Percentiles rank a stretch among this genome's conserved stretches.
Evolutionary conservation across 2,113 vertebrate genomes (phyloP).

Genomic region (Ailuropoda melanoleuca): DNA sequence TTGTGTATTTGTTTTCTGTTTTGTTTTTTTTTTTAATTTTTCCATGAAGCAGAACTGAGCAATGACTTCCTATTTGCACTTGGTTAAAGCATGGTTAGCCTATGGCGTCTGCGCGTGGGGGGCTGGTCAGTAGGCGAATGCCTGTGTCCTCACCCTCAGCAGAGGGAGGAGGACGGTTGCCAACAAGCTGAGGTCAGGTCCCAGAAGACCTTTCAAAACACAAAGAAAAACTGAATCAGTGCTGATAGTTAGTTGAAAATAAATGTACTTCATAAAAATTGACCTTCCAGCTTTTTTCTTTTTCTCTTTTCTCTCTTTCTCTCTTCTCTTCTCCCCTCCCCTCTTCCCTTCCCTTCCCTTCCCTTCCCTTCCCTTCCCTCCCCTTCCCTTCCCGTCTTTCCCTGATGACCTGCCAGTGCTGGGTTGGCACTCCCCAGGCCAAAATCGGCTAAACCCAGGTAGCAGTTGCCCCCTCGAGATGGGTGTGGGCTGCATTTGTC

Average conservation of each 20-base stretch:
- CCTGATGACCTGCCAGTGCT: not conserved
- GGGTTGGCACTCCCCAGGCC: not conserved
- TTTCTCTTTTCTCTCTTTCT: not conserved
- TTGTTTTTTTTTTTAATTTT: not conserved
- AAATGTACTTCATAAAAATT: not conserved
- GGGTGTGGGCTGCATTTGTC: not conserved
- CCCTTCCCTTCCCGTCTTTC: not conserved
- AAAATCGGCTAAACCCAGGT: not conserved
- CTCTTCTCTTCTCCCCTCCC: not conserved
- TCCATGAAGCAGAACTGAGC: not conserved
- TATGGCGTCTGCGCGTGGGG: not conserved
- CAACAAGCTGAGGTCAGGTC: not conserved
- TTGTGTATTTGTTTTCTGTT: not conserved
- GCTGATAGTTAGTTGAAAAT: not conserved
- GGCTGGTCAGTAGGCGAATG: not conserved
- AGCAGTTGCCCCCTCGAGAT: not conserved
- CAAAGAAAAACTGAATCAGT: not conserved
- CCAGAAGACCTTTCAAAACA: not conserved
- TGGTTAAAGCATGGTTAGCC: not conserved
- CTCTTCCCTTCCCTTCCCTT: no score
- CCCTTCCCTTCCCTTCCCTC: fast-evolving
- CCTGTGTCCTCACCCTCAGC: not conserved
- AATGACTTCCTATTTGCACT: not conserved
- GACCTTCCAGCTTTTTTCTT: not conserved
- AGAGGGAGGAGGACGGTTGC: not conserved